These are phyloP conservation scores for Phymorhynchus buccinoides DNA, from an alignment of 1,140 invertebrate genomes.

Conservation along the genomic window DNA sequence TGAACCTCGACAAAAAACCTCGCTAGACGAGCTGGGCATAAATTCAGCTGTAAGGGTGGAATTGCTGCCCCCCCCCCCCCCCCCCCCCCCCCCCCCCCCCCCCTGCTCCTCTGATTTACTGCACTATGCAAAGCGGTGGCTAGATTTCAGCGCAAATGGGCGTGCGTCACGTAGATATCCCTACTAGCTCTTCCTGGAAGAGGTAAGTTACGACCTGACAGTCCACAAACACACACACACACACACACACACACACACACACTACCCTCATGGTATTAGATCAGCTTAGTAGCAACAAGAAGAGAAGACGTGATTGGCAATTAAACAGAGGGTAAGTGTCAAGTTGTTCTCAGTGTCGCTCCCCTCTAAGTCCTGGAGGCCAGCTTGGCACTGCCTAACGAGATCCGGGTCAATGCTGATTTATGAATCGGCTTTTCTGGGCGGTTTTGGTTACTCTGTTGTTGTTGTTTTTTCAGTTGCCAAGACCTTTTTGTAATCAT, in stretches of 20 bases:
- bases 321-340: slow-evolving; percentile 7
- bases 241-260: background rate
- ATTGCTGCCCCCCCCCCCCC: no score
- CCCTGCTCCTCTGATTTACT: background rate
- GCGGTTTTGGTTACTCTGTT: no score
- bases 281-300: background rate
- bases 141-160: slow-evolving; percentile 1
- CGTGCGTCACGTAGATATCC: background rate
- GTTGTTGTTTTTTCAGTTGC: no score
- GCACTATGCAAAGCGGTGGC: background rate
- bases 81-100: no score
- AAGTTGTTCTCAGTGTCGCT: background rate
- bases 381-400: background rate
- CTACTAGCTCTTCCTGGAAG: background rate
- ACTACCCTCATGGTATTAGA: background rate
- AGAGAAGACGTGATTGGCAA: background rate
- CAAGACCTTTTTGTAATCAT: no score
- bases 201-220: background rate
- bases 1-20: background rate
- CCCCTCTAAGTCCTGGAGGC: background rate
- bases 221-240: no score
- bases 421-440: background rate
- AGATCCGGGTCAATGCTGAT: background rate
- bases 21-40: background rate
- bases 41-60: background rate